Percentiles rank a stretch among this genome's conserved stretches.
Evolutionary conservation across 2,113 vertebrate genomes (phyloP).

Genomic region (Brachypodius melanocephalos): DNA sequence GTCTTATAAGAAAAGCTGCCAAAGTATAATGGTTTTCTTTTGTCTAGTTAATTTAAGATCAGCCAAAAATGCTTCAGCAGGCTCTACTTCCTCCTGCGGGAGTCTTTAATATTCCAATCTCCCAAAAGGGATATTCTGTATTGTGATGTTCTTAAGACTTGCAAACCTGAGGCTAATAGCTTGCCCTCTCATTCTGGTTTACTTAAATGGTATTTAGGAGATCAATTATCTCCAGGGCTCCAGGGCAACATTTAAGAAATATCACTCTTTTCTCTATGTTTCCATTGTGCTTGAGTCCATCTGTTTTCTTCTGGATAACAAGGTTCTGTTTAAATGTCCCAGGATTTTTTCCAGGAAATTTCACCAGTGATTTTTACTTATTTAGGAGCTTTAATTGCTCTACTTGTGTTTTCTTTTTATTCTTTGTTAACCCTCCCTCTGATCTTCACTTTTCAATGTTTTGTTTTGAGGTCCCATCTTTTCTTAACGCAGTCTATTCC

Average conservation of each 20-base stretch:
- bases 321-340: neutral
- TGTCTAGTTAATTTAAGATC: neutral
- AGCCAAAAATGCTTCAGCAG: neutral
- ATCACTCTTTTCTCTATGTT: neutral
- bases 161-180: neutral
- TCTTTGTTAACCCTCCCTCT: neutral
- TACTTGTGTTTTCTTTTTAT: neutral
- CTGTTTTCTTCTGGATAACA: neutral
- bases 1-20: neutral
- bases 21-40: neutral
- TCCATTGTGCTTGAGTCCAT: neutral
- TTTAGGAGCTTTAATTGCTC: neutral
- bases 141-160: neutral
- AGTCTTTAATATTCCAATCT: neutral
- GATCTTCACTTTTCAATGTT: neutral
- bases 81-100: neutral
- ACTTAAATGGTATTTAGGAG: neutral
- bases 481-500: neutral
- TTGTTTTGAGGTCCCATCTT: neutral
- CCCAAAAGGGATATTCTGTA: neutral
- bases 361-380: neutral
- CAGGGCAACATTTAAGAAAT: neutral
- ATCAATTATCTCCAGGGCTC: neutral
- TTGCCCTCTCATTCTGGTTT: neutral
- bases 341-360: neutral